phyloP scores from a whole-genome alignment of 2,888 invertebrate species.

The Charanyca ferruginea region DNA sequence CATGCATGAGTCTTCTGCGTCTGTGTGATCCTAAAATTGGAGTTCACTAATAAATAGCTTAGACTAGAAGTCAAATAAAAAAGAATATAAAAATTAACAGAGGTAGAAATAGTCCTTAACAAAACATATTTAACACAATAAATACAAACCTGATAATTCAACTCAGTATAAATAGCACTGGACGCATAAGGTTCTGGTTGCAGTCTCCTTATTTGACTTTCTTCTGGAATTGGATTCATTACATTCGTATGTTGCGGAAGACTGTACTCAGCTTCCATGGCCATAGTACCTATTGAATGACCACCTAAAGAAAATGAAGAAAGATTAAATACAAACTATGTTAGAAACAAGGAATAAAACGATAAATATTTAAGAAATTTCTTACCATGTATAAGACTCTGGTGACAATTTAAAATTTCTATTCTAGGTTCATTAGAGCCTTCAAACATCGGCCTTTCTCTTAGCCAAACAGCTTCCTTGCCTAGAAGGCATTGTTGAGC shows the following conservation, averaged over 20 bases:
- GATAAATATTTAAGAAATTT: not conserved
- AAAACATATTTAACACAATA: not conserved
- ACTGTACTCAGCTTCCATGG: slow-evolving; percentile 88
- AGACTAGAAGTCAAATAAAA: slow-evolving; percentile 40
- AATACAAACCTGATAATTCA: slow-evolving; percentile 83
- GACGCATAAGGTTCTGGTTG: slow-evolving; percentile 94
- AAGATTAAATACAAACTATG: not conserved
- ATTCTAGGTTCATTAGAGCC: slow-evolving; percentile 87
- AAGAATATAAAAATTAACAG: not conserved
- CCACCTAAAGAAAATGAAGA: slow-evolving; percentile 75
- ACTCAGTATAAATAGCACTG: slow-evolving; percentile 92
- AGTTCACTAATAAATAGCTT: slow-evolving; percentile 49
- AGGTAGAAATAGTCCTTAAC: not conserved
- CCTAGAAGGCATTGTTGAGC: slow-evolving; percentile 87
- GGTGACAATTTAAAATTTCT: slow-evolving; percentile 87
- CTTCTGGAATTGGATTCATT: slow-evolving; percentile 81
- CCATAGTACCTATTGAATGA: slow-evolving; percentile 84
- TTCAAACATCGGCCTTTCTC: slow-evolving; percentile 86
- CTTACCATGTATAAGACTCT: slow-evolving; percentile 84
- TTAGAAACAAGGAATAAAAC: not conserved
- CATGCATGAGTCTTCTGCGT: slow-evolving; percentile 90
- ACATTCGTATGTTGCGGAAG: slow-evolving; percentile 84
- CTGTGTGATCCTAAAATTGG: slow-evolving; percentile 84
- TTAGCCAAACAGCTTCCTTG: slow-evolving; percentile 88
- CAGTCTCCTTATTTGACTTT: slow-evolving; percentile 76